Percentiles rank a stretch among this genome's conserved stretches.
Evolutionary conservation across 1,140 invertebrate species (phyloP).

Genomic region (Holotrichia oblita): DNA sequence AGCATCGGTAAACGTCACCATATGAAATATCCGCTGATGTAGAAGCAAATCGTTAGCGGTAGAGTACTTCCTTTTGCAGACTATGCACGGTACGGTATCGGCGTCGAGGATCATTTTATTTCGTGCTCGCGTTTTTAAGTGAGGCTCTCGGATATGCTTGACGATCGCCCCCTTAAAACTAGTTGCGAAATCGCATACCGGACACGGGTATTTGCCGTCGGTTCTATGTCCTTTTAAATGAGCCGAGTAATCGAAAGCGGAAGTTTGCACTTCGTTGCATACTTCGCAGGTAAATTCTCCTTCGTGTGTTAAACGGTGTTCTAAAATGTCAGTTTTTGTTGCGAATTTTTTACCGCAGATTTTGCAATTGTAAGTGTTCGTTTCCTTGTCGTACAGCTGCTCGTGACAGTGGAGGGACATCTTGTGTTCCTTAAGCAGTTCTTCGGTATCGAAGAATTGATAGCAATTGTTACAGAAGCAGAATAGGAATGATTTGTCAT

Average conservation of each 20-base stretch:
- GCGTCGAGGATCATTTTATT: constrained; percentile 74
- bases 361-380: constrained; percentile 52
- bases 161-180: constrained; percentile 47
- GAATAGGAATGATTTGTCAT: neutral
- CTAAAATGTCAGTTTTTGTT: constrained; percentile 49
- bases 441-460: constrained; percentile 41
- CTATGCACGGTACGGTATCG: constrained; percentile 65
- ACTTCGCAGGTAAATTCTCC: constrained; percentile 48
- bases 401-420: constrained; percentile 36
- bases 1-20: constrained; percentile 50
- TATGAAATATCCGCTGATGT: constrained; percentile 50
- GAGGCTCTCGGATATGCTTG: constrained; percentile 51
- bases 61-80: constrained; percentile 53
- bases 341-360: constrained; percentile 50
- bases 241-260: neutral
- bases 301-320: constrained; percentile 51
- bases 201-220: constrained; percentile 43
- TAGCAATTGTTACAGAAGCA: constrained; percentile 52
- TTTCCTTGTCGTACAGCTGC: constrained; percentile 44
- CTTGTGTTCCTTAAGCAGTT: constrained; percentile 29
- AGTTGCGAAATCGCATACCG: constrained; percentile 49
- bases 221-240: neutral
- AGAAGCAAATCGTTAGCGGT: constrained; percentile 51
- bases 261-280: constrained; percentile 44
- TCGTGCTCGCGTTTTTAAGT: constrained; percentile 64